phyloP scores from a whole-genome alignment of 2,888 invertebrate genomes.

The Oscheius sp. region DNA sequence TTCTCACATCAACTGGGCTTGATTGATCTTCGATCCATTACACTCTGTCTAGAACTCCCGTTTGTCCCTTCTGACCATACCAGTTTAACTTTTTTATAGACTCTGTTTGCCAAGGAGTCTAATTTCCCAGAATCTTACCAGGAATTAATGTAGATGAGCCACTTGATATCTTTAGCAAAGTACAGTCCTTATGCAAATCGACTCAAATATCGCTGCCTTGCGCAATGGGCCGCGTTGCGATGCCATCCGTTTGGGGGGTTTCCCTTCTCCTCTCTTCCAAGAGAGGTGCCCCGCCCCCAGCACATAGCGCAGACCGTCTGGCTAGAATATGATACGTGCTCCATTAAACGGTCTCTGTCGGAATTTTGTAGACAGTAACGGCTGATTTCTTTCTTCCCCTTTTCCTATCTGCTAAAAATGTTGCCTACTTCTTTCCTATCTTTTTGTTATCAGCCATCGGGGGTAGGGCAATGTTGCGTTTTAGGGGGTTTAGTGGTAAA shows the following conservation, averaged over 20 bases:
- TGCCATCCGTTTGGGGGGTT: slow-evolving; percentile 20
- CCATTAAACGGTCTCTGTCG: neutral
- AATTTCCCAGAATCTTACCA: neutral
- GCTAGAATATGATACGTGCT: slow-evolving; percentile 16
- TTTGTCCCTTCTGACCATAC: neutral
- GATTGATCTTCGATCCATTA: slow-evolving; percentile 24
- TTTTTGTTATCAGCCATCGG: slow-evolving; percentile 10
- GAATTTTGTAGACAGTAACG: neutral
- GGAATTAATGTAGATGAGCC: neutral
- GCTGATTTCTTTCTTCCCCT: neutral
- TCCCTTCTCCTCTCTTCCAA: neutral
- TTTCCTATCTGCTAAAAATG: neutral
- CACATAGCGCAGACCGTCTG: slow-evolving; percentile 14
- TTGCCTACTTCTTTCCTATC: slow-evolving; percentile 11
- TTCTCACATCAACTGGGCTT: slow-evolving; percentile 12
- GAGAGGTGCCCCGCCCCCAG: slow-evolving; percentile 5
- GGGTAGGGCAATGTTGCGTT: slow-evolving; percentile 17
- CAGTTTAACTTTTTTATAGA: neutral
- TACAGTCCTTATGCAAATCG: slow-evolving; percentile 32
- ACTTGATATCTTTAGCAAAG: slow-evolving; percentile 12
- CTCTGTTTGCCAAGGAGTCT: neutral
- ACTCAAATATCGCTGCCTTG: slow-evolving; percentile 26
- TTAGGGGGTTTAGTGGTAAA: slow-evolving; percentile 15
- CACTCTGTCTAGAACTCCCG: slow-evolving; percentile 7
- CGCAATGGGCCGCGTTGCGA: slow-evolving; percentile 18